These are phyloP conservation scores for Cyprinodon diabolis DNA, from an alignment of 2,797 vertebrate genomes.

Conservation along the genomic window DNA sequence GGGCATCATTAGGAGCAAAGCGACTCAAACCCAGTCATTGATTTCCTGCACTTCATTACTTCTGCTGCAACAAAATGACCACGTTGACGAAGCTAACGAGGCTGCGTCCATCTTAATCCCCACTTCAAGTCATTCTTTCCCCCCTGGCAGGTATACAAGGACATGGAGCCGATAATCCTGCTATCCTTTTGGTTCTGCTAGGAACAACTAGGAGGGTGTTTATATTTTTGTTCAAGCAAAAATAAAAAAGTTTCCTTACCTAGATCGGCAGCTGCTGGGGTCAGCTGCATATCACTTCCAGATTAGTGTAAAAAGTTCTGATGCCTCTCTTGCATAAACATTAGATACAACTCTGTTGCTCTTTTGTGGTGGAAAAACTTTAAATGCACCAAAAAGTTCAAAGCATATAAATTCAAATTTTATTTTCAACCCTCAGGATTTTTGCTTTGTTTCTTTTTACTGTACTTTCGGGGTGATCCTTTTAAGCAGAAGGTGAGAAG, in stretches of 20 bases:
- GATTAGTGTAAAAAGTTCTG: neutral
- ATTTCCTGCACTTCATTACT: slow-evolving; percentile 38
- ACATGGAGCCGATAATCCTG: neutral
- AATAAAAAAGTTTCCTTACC: neutral
- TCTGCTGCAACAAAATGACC: slow-evolving; percentile 21
- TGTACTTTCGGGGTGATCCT: neutral
- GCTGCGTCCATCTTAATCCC: slow-evolving; percentile 10
- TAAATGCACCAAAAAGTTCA: neutral
- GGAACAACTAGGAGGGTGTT: neutral
- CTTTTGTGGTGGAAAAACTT: slow-evolving; percentile 2
- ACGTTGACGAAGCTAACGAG: slow-evolving; percentile 11
- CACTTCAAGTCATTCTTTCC: neutral
- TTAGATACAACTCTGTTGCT: neutral
- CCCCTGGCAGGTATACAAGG: neutral
- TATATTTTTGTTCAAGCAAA: neutral
- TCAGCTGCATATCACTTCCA: neutral
- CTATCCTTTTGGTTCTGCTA: neutral
- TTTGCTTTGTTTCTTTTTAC: neutral
- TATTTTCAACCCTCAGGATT: neutral
- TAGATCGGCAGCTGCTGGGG: neutral
- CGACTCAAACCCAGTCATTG: slow-evolving; percentile 20
- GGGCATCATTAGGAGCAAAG: slow-evolving; percentile 26
- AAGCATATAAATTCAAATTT: neutral
- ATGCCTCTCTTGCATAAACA: neutral
- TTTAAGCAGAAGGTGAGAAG: slow-evolving; percentile 3